Conservation (phyloP, 2,797 vertebrate genomes). For the Hydrolagus colliei region DNA sequence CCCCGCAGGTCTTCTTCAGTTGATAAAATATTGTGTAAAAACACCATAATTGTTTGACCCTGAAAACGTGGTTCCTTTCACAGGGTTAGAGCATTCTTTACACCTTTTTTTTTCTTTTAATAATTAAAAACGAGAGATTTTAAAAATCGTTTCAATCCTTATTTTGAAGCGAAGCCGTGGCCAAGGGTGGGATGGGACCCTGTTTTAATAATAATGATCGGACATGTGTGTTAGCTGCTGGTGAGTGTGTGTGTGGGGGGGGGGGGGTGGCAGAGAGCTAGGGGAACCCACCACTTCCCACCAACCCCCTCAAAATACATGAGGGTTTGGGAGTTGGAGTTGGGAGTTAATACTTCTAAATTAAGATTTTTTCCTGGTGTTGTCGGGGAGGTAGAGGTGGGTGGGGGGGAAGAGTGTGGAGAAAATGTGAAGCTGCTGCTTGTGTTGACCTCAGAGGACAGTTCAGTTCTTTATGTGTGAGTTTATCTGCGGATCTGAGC, state of each 20-base stretch:
- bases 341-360: not conserved
- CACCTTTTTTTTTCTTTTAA: not conserved
- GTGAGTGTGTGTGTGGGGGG: no score
- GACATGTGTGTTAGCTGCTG: not conserved
- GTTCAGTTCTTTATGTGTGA: slow-evolving; percentile 1
- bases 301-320: not conserved
- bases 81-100: not conserved
- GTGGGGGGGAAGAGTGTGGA: not conserved
- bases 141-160: not conserved
- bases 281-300: not conserved
- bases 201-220: not conserved
- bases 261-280: no score
- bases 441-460: not conserved
- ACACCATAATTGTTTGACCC: not conserved
- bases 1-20: no score
- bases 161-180: not conserved
- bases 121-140: not conserved
- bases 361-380: not conserved
- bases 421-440: slow-evolving; percentile 1
- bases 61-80: not conserved
- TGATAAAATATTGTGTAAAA: not conserved
- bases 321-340: not conserved
- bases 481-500: not conserved
- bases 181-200: not conserved
- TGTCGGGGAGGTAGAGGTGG: not conserved